These are phyloP conservation scores for Neoarius graeffei DNA, from an alignment of 2,113 vertebrate species.

Conservation along the genomic window DNA sequence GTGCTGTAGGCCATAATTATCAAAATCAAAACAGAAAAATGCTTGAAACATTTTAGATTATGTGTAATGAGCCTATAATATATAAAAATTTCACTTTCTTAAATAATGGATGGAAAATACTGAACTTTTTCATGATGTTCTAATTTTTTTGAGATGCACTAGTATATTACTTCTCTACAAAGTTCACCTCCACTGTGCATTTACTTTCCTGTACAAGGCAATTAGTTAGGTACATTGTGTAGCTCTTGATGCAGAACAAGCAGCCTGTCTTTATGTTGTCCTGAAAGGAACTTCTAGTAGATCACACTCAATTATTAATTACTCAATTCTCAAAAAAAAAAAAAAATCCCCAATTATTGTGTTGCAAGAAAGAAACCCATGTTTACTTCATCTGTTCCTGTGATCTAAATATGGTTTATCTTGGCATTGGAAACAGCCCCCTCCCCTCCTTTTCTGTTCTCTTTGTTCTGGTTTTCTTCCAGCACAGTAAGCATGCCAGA, in stretches of 20 bases:
- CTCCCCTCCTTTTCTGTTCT: slow-evolving; percentile 53
- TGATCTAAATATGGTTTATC: slow-evolving; percentile 52
- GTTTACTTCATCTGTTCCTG: slow-evolving; percentile 34
- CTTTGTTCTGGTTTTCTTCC: slow-evolving; percentile 63
- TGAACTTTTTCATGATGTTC: no score
- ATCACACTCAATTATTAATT: background rate
- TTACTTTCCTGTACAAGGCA: background rate
- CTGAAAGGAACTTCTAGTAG: background rate
- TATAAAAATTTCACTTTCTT: no score
- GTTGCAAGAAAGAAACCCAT: slow-evolving; percentile 30
- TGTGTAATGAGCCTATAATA: no score
- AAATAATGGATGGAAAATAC: no score
- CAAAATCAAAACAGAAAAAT: no score
- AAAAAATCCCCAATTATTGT: slow-evolving; percentile 20
- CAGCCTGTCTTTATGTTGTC: background rate
- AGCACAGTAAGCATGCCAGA: slow-evolving; percentile 60
- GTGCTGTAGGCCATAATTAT: no score
- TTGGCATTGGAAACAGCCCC: slow-evolving; percentile 48
- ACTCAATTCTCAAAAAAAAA: slow-evolving; percentile 24
- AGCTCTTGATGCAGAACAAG: background rate
- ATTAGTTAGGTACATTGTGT: background rate
- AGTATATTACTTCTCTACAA: background rate
- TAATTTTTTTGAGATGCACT: no score
- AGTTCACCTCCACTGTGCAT: background rate
- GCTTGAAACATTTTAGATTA: no score